Percentiles rank a stretch among this genome's conserved stretches.
These are phyloP conservation scores for Pocillopora verrucosa DNA, from an alignment of 64 coral and sea anemone genomes.

Conservation along the genomic window DNA sequence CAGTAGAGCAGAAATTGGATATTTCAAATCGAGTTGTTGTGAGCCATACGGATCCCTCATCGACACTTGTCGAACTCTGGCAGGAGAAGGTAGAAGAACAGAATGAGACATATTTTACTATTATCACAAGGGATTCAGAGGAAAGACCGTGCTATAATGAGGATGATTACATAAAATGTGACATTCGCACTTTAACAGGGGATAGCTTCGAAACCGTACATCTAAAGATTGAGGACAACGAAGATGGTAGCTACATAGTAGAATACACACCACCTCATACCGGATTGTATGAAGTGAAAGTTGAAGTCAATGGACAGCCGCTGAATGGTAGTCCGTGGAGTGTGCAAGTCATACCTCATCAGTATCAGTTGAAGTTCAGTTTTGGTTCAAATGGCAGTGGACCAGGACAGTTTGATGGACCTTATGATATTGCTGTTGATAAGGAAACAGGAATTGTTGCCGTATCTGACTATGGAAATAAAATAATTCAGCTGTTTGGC, in stretches of 20 bases:
- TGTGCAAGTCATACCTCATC: constrained; percentile 30
- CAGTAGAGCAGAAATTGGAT: background rate
- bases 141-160: background rate
- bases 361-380: background rate
- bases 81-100: background rate
- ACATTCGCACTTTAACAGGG: background rate
- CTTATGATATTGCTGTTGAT: constrained; percentile 21
- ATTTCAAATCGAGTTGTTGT: background rate
- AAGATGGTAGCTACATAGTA: constrained; percentile 6
- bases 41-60: background rate
- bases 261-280: constrained; percentile 1
- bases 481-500: constrained; percentile 27
- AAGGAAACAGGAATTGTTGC: constrained; percentile 7
- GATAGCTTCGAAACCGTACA: background rate
- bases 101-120: background rate
- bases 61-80: no score
- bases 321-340: constrained; percentile 1
- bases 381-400: background rate
- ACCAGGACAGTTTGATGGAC: background rate
- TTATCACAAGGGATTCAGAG: background rate
- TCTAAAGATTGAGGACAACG: background rate
- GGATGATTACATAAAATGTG: background rate
- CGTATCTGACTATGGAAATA: background rate
- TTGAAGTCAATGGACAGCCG: constrained; percentile 22
- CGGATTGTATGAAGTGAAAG: background rate